phyloP scores from a whole-genome alignment of 2,888 invertebrate species.

The Ceraclea dissimilis region DNA sequence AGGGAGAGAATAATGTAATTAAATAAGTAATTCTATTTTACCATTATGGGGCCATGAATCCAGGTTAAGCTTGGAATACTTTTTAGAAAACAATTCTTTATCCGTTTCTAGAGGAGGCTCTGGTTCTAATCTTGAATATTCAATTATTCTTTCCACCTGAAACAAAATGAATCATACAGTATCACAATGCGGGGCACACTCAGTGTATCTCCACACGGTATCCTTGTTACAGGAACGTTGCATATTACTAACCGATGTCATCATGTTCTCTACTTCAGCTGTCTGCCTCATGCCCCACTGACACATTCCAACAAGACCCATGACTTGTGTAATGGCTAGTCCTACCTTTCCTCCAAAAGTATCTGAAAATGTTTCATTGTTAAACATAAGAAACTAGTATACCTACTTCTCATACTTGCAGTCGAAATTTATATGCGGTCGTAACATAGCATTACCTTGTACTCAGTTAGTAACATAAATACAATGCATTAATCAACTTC shows the following conservation, averaged over 20 bases:
- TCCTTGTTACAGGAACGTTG: too few relatives aligned
- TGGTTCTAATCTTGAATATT: slow-evolving; percentile 64
- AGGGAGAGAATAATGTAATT: neutral
- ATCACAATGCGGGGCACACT: too few relatives aligned
- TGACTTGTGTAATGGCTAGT: slow-evolving; percentile 63
- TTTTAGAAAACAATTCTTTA: slow-evolving; percentile 35
- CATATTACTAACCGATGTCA: slow-evolving; percentile 60
- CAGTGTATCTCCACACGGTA: too few relatives aligned
- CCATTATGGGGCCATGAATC: slow-evolving; percentile 42
- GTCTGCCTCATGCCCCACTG: slow-evolving; percentile 83
- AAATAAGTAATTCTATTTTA: slow-evolving; percentile 24
- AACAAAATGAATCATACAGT: neutral
- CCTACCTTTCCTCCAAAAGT: slow-evolving; percentile 59
- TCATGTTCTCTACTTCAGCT: slow-evolving; percentile 73
- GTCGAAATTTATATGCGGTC: too few relatives aligned
- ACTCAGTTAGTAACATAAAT: too few relatives aligned
- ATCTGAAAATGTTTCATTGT: slow-evolving; percentile 32
- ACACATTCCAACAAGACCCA: slow-evolving; percentile 64
- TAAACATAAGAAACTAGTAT: too few relatives aligned
- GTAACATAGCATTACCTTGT: too few relatives aligned
- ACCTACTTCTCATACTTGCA: too few relatives aligned
- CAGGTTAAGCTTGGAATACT: slow-evolving; percentile 38
- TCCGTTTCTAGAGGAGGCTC: slow-evolving; percentile 51
- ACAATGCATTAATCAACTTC: too few relatives aligned
- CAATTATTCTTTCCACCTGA: slow-evolving; percentile 65